Evolutionary conservation across 2,888 invertebrate species (phyloP).

Genomic region (Rapana venosa): DNA sequence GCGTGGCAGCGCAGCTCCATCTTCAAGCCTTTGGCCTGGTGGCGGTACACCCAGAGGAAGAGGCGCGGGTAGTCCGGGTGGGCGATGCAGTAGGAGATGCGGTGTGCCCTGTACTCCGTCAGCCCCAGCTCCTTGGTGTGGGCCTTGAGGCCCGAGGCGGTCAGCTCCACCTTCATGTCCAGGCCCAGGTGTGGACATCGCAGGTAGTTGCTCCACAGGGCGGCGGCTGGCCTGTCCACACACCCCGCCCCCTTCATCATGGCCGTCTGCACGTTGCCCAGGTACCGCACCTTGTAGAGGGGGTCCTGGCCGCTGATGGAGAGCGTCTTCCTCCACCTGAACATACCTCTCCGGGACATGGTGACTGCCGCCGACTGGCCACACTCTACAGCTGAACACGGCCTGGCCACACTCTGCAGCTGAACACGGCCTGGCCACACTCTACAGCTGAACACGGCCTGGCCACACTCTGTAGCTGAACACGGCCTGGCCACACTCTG

Average conservation of each 20-base stretch:
- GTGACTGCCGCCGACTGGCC: not conserved
- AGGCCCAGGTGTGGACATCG: constrained; percentile 87
- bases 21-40: constrained; percentile 95
- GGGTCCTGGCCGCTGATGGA: constrained; percentile 97
- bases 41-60: constrained; percentile 87
- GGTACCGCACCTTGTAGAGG: constrained; percentile 95
- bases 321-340: constrained; percentile 79
- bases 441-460: not conserved
- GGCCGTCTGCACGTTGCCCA: constrained; percentile 98
- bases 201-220: constrained; percentile 93
- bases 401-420: not conserved
- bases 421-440: not conserved
- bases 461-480: not conserved
- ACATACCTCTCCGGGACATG: constrained; percentile 56
- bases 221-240: constrained; percentile 86
- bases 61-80: constrained; percentile 90
- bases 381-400: not conserved
- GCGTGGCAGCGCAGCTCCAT: constrained; percentile 98
- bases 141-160: constrained; percentile 96
- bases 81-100: constrained; percentile 96
- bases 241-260: constrained; percentile 99
- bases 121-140: constrained; percentile 97
- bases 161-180: constrained; percentile 95
- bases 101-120: constrained; percentile 98
- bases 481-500: not conserved